Evolutionary conservation across 2,113 vertebrate species (phyloP).

Genomic region (Myanophis thanlyinensis): DNA sequence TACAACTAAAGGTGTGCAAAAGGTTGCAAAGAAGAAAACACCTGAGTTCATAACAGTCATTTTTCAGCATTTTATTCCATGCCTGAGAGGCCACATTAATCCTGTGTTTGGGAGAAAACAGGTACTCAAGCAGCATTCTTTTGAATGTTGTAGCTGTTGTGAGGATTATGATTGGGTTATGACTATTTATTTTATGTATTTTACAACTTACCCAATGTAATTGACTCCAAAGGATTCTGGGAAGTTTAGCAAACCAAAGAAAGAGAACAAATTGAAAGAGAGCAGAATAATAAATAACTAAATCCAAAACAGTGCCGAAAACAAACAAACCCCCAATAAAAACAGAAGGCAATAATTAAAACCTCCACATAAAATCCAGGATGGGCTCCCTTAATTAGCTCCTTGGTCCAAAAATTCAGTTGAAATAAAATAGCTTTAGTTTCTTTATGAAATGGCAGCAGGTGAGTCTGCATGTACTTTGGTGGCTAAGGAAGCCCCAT

Average conservation of each 20-base stretch:
- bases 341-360: not conserved
- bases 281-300: not conserved
- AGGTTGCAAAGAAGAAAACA: not conserved
- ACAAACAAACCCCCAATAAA: not conserved
- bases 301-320: not conserved
- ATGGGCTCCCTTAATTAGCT: not conserved
- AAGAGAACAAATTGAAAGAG: not conserved
- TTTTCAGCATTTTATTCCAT: not conserved
- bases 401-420: not conserved
- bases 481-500: not conserved
- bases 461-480: not conserved
- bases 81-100: not conserved
- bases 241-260: not conserved
- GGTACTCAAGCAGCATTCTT: not conserved
- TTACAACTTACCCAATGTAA: not conserved
- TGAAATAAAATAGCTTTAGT: not conserved
- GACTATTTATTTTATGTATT: not conserved
- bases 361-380: not conserved
- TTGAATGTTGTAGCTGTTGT: not conserved
- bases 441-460: not conserved
- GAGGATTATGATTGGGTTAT: not conserved
- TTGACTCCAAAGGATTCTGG: not conserved
- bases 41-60: not conserved
- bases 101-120: not conserved
- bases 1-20: not conserved